phyloP scores from a whole-genome alignment of 1,140 invertebrate species.

The Piezodorus guildinii region DNA sequence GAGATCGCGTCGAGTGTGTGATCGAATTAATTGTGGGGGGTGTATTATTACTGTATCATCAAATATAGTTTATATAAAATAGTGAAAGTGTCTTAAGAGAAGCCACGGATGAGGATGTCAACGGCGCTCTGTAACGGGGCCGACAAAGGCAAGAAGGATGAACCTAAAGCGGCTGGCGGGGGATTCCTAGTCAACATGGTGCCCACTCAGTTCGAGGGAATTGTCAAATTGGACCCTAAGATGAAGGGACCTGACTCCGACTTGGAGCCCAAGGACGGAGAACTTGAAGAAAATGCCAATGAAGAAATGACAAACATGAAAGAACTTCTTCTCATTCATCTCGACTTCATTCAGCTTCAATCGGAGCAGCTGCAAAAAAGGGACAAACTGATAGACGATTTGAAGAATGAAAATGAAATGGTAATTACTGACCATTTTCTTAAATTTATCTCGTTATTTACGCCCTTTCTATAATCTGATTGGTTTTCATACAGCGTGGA shows the following conservation, averaged over 20 bases:
- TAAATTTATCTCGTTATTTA: no score
- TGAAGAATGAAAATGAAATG: slow-evolving; percentile 53
- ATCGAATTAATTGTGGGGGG: no score
- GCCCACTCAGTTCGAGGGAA: neutral
- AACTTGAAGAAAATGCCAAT: slow-evolving; percentile 27
- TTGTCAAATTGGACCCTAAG: neutral
- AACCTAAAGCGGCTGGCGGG: neutral
- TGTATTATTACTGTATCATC: no score
- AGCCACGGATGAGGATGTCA: slow-evolving; percentile 7
- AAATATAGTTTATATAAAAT: no score
- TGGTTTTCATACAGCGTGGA: no score
- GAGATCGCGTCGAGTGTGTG: no score
- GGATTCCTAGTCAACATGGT: slow-evolving; percentile 1
- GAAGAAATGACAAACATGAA: slow-evolving; percentile 49
- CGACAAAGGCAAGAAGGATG: neutral
- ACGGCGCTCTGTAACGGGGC: neutral
- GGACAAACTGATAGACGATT: slow-evolving; percentile 46
- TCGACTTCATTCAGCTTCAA: slow-evolving; percentile 61
- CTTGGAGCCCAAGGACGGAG: neutral
- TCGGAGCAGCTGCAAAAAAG: slow-evolving; percentile 54
- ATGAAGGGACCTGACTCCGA: neutral
- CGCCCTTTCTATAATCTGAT: no score
- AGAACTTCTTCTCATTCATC: slow-evolving; percentile 53
- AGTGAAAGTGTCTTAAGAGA: no score
- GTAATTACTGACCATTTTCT: slow-evolving; percentile 33